phyloP scores from a whole-genome alignment of 2,888 invertebrate species.

The Orthosia cruda region DNA sequence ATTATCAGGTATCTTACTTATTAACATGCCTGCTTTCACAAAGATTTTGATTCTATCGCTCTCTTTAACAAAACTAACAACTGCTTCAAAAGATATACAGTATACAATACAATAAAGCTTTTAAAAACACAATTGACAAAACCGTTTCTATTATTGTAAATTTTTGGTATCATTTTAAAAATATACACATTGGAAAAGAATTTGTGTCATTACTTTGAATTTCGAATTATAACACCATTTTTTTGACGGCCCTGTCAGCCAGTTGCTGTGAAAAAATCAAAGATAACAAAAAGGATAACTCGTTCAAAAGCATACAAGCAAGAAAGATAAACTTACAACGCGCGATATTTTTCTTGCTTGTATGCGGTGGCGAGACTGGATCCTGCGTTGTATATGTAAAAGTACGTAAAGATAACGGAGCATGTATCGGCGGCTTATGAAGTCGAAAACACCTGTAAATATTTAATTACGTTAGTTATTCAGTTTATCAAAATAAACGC shows the following conservation, averaged over 20 bases:
- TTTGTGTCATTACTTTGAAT: constrained; percentile 75
- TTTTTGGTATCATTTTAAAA: constrained; percentile 80
- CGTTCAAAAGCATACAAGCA: too few species aligned
- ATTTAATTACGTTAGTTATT: too few species aligned
- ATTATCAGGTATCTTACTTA: constrained; percentile 79
- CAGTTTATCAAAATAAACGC: too few species aligned
- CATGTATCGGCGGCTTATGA: too few species aligned
- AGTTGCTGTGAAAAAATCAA: too few species aligned
- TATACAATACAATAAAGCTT: constrained; percentile 74
- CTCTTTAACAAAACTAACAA: constrained; percentile 64
- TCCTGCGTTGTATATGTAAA: not conserved
- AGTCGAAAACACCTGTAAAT: too few species aligned
- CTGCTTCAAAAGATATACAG: constrained; percentile 55
- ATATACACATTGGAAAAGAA: constrained; percentile 67
- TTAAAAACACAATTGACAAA: constrained; percentile 80
- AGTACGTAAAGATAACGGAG: too few species aligned
- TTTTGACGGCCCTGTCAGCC: too few species aligned
- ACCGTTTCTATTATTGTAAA: constrained; percentile 79
- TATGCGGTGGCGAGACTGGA: not conserved
- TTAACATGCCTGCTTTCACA: constrained; percentile 81
- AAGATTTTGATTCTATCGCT: constrained; percentile 75
- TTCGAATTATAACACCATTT: constrained; percentile 73
- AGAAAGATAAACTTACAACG: too few species aligned
- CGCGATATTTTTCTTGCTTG: too few species aligned
- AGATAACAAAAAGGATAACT: too few species aligned